These are phyloP conservation scores for Dusona sp. DNA, from an alignment of 2,888 invertebrate species.

Conservation along the genomic window DNA sequence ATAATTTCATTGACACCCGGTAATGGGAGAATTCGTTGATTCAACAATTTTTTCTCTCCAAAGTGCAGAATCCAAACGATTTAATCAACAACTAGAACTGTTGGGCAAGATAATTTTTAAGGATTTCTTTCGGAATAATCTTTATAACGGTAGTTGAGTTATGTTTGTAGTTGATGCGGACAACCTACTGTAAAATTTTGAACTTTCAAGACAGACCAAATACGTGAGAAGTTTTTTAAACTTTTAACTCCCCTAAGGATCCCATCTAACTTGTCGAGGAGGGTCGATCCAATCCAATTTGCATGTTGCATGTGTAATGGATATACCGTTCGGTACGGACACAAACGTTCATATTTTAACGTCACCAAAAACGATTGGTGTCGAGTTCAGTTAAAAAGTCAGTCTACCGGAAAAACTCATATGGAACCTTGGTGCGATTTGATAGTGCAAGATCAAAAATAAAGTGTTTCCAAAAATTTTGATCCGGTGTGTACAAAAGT, in stretches of 20 bases:
- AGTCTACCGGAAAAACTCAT: not conserved
- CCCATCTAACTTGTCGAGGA: constrained; percentile 18
- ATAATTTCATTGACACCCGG: too few species aligned
- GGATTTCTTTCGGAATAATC: not conserved
- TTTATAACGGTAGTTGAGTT: not conserved
- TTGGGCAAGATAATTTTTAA: not conserved
- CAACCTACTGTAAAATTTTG: not conserved
- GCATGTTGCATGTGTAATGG: constrained; percentile 30
- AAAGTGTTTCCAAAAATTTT: not conserved
- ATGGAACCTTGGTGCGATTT: not conserved
- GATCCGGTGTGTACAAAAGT: not conserved
- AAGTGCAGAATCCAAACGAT: not conserved
- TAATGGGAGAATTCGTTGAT: too few species aligned
- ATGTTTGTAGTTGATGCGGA: constrained; percentile 2
- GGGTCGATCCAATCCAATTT: constrained; percentile 31
- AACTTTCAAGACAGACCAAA: constrained; percentile 23
- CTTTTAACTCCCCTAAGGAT: constrained; percentile 20
- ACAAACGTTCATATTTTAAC: constrained; percentile 1
- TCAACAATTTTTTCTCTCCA: too few species aligned
- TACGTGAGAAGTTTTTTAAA: constrained; percentile 31
- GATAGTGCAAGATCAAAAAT: not conserved
- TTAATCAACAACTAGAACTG: not conserved
- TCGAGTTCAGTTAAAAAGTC: not conserved
- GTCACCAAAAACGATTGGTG: not conserved
- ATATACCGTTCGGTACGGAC: not conserved